phyloP scores from a whole-genome alignment of 2,888 invertebrate species.

The Bombyx huttoni region DNA sequence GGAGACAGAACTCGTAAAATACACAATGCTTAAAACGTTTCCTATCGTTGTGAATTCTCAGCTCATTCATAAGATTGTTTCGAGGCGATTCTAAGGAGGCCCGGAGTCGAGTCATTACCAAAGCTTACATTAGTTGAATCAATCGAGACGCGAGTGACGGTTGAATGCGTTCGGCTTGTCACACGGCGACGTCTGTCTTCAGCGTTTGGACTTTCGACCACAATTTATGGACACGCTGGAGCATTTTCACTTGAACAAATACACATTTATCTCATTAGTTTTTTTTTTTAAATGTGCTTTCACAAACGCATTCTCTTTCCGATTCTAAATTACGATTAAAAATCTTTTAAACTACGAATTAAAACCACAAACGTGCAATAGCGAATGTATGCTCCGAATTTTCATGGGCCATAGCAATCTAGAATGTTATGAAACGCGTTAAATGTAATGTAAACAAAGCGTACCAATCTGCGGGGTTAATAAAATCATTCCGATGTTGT shows the following conservation, averaged over 20 bases:
- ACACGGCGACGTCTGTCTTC: constrained; percentile 17
- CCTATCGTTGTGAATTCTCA: neutral
- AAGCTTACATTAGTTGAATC: constrained; percentile 34
- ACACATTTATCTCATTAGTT: neutral
- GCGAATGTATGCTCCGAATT: neutral
- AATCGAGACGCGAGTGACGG: constrained; percentile 21
- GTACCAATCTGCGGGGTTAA: constrained; percentile 41
- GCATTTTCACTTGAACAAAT: neutral
- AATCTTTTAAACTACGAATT: neutral
- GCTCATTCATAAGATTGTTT: constrained; percentile 11
- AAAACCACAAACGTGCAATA: neutral
- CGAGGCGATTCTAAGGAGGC: neutral
- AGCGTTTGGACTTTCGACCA: neutral
- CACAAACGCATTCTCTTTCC: too few relatives aligned
- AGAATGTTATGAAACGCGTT: constrained; percentile 31
- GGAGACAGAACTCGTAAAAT: constrained; percentile 9
- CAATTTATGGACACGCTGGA: neutral
- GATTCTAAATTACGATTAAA: too few relatives aligned
- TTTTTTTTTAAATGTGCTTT: neutral
- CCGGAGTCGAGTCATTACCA: constrained; percentile 11
- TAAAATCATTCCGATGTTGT: constrained; percentile 55
- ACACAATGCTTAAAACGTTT: constrained; percentile 12
- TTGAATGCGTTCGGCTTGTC: constrained; percentile 20
- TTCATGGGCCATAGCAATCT: neutral
- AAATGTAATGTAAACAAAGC: constrained; percentile 36